Conservation (phyloP, 2,113 vertebrate species). For the Aldabrachelys gigantea region DNA sequence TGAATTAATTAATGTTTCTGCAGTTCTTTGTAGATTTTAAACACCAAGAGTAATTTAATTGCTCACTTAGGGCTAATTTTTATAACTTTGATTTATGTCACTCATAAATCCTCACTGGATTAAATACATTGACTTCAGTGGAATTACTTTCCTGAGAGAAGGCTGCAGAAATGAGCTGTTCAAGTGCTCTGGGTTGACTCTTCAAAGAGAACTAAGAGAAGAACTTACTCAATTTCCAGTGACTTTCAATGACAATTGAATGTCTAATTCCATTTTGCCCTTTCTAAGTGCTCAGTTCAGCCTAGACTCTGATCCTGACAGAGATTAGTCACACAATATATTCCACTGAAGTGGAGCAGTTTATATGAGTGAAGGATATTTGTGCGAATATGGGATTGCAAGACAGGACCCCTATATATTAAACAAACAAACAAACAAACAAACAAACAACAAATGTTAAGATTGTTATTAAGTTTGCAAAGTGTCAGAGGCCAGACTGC, state of each 20-base stretch:
- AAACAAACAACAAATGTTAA: too few relatives aligned
- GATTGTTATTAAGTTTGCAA: background rate
- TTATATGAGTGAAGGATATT: background rate
- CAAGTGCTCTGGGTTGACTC: background rate
- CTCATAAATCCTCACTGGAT: background rate
- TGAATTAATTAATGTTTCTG: background rate
- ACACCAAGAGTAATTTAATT: background rate
- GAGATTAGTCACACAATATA: background rate
- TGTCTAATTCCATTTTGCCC: background rate
- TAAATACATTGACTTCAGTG: background rate
- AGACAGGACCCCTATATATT: too few relatives aligned
- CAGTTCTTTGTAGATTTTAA: background rate
- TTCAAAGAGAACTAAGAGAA: background rate
- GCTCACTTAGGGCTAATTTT: background rate
- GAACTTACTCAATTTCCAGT: background rate
- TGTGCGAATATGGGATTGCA: too few relatives aligned
- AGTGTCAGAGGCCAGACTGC: too few relatives aligned
- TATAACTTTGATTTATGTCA: background rate
- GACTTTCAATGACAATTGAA: background rate
- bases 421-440: too few relatives aligned
- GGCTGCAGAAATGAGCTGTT: background rate
- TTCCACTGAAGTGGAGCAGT: background rate
- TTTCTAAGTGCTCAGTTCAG: background rate
- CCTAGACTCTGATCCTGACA: background rate
- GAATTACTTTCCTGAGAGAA: background rate